Percentiles rank a stretch among this genome's conserved stretches.
Conservation (phyloP, 2,797 vertebrate genomes). For the Enteromius viviparus region DNA sequence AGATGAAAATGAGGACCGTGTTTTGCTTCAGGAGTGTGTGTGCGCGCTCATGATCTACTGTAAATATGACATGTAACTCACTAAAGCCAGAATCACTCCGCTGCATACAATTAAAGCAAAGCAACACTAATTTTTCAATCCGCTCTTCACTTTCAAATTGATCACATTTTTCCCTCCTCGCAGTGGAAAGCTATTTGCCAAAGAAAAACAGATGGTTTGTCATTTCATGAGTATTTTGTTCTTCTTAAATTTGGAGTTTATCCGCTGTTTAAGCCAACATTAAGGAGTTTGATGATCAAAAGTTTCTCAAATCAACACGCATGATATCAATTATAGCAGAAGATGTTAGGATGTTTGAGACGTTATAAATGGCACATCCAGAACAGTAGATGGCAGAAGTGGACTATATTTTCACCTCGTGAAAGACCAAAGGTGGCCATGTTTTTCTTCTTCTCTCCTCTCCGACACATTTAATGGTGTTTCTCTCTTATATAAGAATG, state of each 20-base stretch:
- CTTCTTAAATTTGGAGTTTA: constrained; percentile 21
- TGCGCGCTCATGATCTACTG: constrained; percentile 48
- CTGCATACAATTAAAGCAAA: constrained; percentile 73
- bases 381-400: constrained; percentile 59
- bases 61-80: constrained; percentile 68
- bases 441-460: constrained; percentile 24
- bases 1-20: constrained; percentile 31
- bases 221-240: constrained; percentile 67
- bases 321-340: neutral
- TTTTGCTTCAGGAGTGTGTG: constrained; percentile 60
- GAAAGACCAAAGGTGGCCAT: neutral
- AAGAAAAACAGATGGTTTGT: constrained; percentile 57
- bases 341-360: neutral
- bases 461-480: constrained; percentile 74
- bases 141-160: constrained; percentile 72
- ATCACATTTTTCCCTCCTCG: constrained; percentile 55
- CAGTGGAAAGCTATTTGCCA: constrained; percentile 44
- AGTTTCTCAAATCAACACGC: neutral
- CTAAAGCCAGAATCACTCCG: constrained; percentile 65
- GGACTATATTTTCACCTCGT: constrained; percentile 31
- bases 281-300: neutral
- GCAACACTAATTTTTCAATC: constrained; percentile 72
- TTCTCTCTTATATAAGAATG: constrained; percentile 79
- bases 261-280: neutral
- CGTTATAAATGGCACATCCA: constrained; percentile 5